Percentiles rank a stretch among this genome's conserved stretches.
phyloP scores from a whole-genome alignment of 2,113 vertebrate genomes.

The Ameiurus melas region DNA sequence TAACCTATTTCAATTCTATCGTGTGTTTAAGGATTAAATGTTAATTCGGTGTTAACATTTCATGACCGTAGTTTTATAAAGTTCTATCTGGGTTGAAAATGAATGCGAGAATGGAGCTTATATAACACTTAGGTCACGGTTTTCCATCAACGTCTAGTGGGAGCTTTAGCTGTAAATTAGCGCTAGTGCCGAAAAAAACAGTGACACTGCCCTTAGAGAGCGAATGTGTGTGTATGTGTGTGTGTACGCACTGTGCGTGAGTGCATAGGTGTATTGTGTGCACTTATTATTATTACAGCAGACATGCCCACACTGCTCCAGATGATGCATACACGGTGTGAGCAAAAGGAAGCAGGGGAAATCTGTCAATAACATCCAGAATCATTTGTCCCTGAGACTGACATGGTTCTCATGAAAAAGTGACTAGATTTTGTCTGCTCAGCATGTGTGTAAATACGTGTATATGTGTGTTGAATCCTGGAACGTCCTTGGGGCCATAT shows the following conservation, averaged over 20 bases:
- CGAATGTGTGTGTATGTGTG: no score
- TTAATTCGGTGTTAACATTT: background rate
- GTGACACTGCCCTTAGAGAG: background rate
- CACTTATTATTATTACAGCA: conserved; percentile 11
- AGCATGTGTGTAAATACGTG: background rate
- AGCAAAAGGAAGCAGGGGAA: background rate
- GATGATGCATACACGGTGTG: background rate
- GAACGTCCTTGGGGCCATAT: conserved; percentile 66
- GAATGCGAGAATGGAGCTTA: background rate
- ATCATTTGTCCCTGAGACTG: background rate
- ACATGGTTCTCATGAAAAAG: background rate
- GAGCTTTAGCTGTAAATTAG: conserved; percentile 20
- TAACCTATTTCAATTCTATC: background rate
- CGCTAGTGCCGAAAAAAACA: conserved; percentile 18
- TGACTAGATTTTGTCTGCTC: background rate
- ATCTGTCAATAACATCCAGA: background rate
- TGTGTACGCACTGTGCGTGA: background rate
- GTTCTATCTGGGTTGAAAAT: background rate
- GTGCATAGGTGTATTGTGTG: conserved; percentile 2
- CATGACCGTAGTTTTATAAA: background rate
- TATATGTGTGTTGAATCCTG: background rate
- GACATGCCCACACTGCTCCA: conserved; percentile 10
- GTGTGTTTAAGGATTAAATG: background rate
- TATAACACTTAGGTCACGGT: background rate
- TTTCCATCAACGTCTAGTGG: background rate